Evolutionary conservation across 2,113 vertebrate species (phyloP), one percentile per base, ranked within the genome.

Genomic region (Albula glossodonta): DNA sequence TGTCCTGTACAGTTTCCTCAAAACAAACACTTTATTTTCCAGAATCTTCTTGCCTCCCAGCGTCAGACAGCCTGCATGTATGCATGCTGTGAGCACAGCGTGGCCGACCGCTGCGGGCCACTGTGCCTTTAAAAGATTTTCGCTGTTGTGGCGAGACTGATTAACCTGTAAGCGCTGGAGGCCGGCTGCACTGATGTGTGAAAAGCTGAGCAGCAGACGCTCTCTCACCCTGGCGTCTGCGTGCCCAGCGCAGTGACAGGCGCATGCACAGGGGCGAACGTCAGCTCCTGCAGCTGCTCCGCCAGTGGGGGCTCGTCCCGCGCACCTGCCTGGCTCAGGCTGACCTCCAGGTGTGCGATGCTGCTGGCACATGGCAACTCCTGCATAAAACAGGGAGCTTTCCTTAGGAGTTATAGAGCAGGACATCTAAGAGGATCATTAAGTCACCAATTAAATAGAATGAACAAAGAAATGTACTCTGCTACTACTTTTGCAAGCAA

Each of bases 261-360:
- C 22, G 95, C 92, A 0, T 99, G 98, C 87, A 97, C 89, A 0
- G 97, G 97, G 0, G 93, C 89, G 87, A 99, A 98, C 3, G 97
- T 96, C 90, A 98, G 93, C 1, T 96, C 97, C 86, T 87, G 96
- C 63, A 99, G 91, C 53, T 93, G 96, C 0, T 96, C 96, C 0
- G 84, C 94, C 49, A 2, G 89, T 0, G 0, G 88, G 13, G 0
- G 87, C 0, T 12, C 88, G 49, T 88, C 87, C 92, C 93, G 0
- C 4, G 0, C 19, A 0, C 86, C 78, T 2, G 80, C 11, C 0
- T 70, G 88, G 85, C 88, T 90, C 31, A 96, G 92, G 81, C 90
- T 89, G 0, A 93, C 93, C 87, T 99, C 97, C 92, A 98, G 92
- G 90, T 99, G 97, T 2, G 94, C 93, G 15, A 98, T 94, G 86